Evolutionary conservation across 2,113 vertebrate species (phyloP).

Genomic region (Ivindomyrus marchei): DNA sequence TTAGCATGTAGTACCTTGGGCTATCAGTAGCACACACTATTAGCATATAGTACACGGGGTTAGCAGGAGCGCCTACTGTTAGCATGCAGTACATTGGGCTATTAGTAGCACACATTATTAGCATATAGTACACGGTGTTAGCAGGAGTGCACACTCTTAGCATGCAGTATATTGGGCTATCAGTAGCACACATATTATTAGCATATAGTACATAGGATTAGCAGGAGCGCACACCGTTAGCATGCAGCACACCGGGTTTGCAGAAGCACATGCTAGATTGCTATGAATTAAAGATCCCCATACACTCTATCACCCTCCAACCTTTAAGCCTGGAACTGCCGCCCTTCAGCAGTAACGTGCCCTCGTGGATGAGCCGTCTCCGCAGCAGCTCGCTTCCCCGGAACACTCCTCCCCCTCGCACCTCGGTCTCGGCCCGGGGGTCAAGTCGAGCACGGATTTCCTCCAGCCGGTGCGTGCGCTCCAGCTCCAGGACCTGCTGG

Average conservation of each 20-base stretch:
- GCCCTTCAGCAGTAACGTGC: conserved; percentile 77
- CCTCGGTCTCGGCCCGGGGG: conserved; percentile 60
- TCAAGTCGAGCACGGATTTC: conserved; percentile 79
- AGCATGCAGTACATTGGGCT: neutral
- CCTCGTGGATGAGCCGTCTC: conserved; percentile 76
- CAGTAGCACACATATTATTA: neutral
- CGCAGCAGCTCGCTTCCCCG: conserved; percentile 75
- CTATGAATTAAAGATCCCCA: neutral
- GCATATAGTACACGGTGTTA: neutral
- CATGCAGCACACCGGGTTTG: neutral
- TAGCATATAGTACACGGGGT: neutral
- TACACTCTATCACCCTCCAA: conserved; percentile 20
- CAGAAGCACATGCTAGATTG: neutral
- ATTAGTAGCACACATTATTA: neutral
- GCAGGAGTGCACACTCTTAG: neutral
- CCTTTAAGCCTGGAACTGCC: conserved; percentile 77
- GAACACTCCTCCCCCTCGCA: conserved; percentile 66
- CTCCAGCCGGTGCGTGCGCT: conserved; percentile 73
- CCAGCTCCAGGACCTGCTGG: conserved; percentile 76
- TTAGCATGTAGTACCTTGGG: neutral
- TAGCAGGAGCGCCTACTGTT: neutral
- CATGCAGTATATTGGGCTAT: neutral
- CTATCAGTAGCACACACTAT: neutral
- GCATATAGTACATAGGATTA: neutral
- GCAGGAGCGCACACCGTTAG: neutral